These are phyloP conservation scores for Spodoptera frugiperda DNA, from an alignment of 1,140 invertebrate species.

Conservation along the genomic window DNA sequence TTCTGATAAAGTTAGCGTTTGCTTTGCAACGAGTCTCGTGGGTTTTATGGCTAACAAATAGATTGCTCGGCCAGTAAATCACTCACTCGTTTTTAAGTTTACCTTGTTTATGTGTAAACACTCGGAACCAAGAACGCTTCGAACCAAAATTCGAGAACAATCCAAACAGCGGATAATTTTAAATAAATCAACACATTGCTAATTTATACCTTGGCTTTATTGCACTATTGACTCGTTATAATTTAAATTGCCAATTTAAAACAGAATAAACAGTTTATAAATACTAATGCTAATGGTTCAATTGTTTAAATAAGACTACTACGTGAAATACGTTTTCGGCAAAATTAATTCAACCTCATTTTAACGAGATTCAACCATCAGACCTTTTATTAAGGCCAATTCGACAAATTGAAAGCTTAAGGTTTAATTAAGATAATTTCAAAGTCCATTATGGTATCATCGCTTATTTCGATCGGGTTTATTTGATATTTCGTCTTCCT, in stretches of 20 bases:
- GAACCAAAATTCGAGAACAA: no score
- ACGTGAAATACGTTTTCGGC: conserved; percentile 38
- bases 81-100: conserved; percentile 51
- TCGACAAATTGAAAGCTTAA: conserved; percentile 46
- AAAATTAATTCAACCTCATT: conserved; percentile 46
- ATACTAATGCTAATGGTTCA: conserved; percentile 27
- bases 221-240: not conserved
- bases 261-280: conserved; percentile 16
- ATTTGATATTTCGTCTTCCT: conserved; percentile 18
- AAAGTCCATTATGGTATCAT: conserved; percentile 35
- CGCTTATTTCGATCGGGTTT: conserved; percentile 8
- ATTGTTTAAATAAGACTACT: conserved; percentile 25
- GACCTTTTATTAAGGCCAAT: conserved; percentile 43
- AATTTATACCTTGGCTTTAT: not conserved
- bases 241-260: conserved; percentile 3
- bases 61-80: conserved; percentile 65
- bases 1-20: conserved; percentile 81
- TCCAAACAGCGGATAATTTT: not conserved
- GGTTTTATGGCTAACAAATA: conserved; percentile 69
- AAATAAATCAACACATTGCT: not conserved
- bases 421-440: conserved; percentile 42
- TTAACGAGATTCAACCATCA: conserved; percentile 43
- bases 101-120: conserved; percentile 6
- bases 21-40: conserved; percentile 73
- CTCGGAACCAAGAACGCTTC: not conserved